Conservation (phyloP, 92 coral and sea anemone genomes). For the Palythoa grandis region DNA sequence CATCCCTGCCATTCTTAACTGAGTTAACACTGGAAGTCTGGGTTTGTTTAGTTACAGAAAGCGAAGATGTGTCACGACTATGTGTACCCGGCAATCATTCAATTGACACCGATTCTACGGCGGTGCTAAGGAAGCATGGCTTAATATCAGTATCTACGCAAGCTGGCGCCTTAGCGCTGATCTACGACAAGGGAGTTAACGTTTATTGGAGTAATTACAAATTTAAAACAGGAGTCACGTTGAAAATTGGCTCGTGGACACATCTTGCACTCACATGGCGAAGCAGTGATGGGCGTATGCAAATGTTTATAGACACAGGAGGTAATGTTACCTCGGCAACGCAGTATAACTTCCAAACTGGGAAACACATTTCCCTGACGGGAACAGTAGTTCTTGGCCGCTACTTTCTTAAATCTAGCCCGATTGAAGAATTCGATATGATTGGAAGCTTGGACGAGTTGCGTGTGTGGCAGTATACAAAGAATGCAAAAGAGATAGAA, state of each 20-base stretch:
- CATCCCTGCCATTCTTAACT: slow-evolving; percentile 50
- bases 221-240: slow-evolving; percentile 45
- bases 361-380: slow-evolving; percentile 43
- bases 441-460: slow-evolving; percentile 61
- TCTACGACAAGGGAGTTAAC: slow-evolving; percentile 35
- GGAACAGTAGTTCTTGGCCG: slow-evolving; percentile 57
- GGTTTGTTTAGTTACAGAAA: slow-evolving; percentile 50
- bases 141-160: slow-evolving; percentile 33
- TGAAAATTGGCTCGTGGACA: slow-evolving; percentile 52
- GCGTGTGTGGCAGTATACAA: slow-evolving; percentile 72
- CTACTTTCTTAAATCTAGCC: slow-evolving; percentile 26
- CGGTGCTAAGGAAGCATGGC: slow-evolving; percentile 26
- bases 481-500: slow-evolving; percentile 47
- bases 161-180: slow-evolving; percentile 40
- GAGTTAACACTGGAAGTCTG: slow-evolving; percentile 69
- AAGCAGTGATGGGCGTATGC: slow-evolving; percentile 67
- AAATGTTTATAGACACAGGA: slow-evolving; percentile 36
- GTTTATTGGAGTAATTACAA: slow-evolving; percentile 49
- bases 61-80: slow-evolving; percentile 21
- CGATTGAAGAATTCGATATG: slow-evolving; percentile 27
- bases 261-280: slow-evolving; percentile 68
- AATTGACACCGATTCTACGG: neutral
- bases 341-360: slow-evolving; percentile 56
- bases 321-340: slow-evolving; percentile 17
- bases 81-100: slow-evolving; percentile 26